Base-by-base conservation (phyloP, 2,797 vertebrate genomes). In the Poecilia wingei region DNA sequence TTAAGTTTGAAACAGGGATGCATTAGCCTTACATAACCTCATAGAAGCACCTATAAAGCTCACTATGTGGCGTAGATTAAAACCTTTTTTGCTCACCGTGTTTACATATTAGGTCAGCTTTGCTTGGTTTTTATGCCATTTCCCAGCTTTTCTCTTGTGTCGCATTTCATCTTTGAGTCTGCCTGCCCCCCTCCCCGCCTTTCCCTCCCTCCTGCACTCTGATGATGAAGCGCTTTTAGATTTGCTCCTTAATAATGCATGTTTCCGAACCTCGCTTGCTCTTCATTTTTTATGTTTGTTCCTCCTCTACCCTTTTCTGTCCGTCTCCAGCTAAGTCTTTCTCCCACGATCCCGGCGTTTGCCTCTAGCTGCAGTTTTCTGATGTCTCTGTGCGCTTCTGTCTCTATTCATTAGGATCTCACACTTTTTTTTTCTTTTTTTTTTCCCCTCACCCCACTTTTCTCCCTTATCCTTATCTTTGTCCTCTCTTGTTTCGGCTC, bases 141-240 rank as follows among this genome's bases (percentile, higher is more conserved):
- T 82, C 70, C 73, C 61, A 70, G 41, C 77, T 77, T n/a, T 47
- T 81, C 71, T 74, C 25, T 1, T 16, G 2, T 74, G 25, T 70
- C 0, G 47, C 22, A 41, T 10, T 43, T 75, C n/a, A 43, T 71
- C 76, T 81, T 31, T 69, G 25, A n/a, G 31, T 49, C 57, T 46
- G 47, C 28, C 49, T 75, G 66, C 46, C 49, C 53, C 2, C 18
- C 6, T 5, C 41, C 41, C 55, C 45, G 61, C 28, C 59, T 76
- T 71, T 39, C 53, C 49, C 47, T 51, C 57, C 61, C 41, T 33
- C 68, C 16, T 25, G 33, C n/a, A 0, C 73, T 83, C 46, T 80
- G 86, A 92, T 90, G 90, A 94, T 91, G 88, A 92, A 91, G 88
- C 77, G 76, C 89, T 94, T 94, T 91, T 90, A 93, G 90, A 93